Conservation (phyloP, 2,113 vertebrate genomes). For the Syrmaticus mikado region DNA sequence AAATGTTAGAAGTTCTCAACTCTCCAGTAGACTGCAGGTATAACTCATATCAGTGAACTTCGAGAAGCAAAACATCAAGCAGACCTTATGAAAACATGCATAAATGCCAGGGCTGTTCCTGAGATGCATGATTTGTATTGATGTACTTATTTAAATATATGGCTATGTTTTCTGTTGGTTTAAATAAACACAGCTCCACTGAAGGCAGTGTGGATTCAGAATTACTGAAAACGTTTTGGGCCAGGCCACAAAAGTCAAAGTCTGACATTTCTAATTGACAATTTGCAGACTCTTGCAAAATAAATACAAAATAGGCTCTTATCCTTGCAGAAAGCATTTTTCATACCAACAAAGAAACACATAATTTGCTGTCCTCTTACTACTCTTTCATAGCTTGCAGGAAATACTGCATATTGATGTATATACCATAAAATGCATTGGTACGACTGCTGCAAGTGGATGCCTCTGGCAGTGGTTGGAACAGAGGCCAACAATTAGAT, state of each 20-base stretch:
- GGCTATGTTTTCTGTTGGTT: not conserved
- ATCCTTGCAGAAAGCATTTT: not conserved
- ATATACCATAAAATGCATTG: not conserved
- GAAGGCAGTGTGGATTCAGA: not conserved
- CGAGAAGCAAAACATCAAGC: not conserved
- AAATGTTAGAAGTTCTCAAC: not conserved
- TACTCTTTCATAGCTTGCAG: not conserved
- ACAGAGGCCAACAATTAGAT: not conserved
- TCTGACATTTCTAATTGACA: not conserved
- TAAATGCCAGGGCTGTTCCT: not conserved
- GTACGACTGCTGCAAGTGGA: not conserved
- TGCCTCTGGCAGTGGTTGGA: no score
- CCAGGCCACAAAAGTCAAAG: not conserved
- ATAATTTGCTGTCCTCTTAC: not conserved
- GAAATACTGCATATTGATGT: not conserved
- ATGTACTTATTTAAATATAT: not conserved
- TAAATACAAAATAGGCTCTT: not conserved
- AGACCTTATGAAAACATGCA: not conserved
- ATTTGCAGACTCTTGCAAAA: not conserved
- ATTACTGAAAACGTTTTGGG: not conserved
- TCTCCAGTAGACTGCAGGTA: not conserved
- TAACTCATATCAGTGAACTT: not conserved
- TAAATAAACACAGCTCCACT: not conserved
- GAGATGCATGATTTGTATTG: not conserved
- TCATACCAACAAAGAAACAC: not conserved